Percentiles rank a stretch among this genome's conserved stretches.
Evolutionary conservation across 2,797 vertebrate genomes (phyloP).

Genomic region (Apogon hyalosoma): DNA sequence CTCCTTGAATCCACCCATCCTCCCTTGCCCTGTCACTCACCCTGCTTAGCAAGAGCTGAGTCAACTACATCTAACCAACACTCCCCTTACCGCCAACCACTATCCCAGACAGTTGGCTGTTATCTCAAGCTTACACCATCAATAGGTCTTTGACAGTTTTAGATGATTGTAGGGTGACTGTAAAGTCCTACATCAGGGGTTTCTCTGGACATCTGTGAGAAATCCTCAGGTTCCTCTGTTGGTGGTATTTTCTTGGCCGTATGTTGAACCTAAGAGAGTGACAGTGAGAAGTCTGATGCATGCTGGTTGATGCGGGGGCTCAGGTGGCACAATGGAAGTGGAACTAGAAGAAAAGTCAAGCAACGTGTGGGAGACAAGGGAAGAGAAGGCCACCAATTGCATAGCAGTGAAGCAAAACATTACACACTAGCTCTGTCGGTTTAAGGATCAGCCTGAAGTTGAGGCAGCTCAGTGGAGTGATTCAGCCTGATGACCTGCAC

Average conservation of each 20-base stretch:
- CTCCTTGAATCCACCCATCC: conserved; percentile 22
- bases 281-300: conserved; percentile 42
- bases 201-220: conserved; percentile 58
- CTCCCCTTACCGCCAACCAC: conserved; percentile 51
- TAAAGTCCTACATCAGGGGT: conserved; percentile 27
- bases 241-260: conserved; percentile 54
- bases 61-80: conserved; percentile 56
- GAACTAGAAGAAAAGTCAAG: conserved; percentile 25
- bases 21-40: conserved; percentile 44
- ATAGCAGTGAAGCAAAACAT: conserved; percentile 49
- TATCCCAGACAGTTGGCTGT: conserved; percentile 58
- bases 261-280: conserved; percentile 49
- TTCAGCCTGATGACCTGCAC: conserved; percentile 40
- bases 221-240: conserved; percentile 38
- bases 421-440: conserved; percentile 50
- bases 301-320: conserved; percentile 51
- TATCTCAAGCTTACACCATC: conserved; percentile 57
- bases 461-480: conserved; percentile 30
- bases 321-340: conserved; percentile 34
- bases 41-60: conserved; percentile 63
- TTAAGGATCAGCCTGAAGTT: conserved; percentile 43
- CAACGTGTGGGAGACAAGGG: conserved; percentile 7
- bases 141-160: conserved; percentile 52
- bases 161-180: conserved; percentile 67
- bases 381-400: conserved; percentile 39